Evolutionary conservation across 2,888 invertebrate genomes (phyloP).

Genomic region (Eretmocerus hayati): DNA sequence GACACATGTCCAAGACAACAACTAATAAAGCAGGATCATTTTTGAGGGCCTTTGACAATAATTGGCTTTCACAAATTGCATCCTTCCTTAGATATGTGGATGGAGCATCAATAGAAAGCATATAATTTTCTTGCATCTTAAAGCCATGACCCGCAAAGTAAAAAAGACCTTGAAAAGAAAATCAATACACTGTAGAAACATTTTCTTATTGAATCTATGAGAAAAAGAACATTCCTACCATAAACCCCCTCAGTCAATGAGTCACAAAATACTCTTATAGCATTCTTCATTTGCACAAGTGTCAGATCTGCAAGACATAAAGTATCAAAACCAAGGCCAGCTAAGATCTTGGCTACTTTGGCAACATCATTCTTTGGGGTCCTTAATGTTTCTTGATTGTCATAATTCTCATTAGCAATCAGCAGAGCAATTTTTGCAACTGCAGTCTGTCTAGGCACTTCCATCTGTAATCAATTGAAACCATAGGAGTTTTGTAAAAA

Average conservation of each 20-base stretch:
- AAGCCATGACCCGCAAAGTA: constrained; percentile 45
- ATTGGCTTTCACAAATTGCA: constrained; percentile 38
- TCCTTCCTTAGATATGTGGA: constrained; percentile 31
- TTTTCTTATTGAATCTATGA: background rate
- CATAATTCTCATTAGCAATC: constrained; percentile 39
- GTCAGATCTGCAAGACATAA: constrained; percentile 38
- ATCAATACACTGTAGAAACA: constrained; percentile 7
- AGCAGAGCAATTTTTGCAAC: constrained; percentile 39
- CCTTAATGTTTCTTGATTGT: constrained; percentile 28
- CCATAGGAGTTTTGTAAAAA: background rate
- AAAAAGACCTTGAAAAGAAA: constrained; percentile 33
- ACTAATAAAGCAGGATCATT: constrained; percentile 38
- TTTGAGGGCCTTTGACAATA: constrained; percentile 31
- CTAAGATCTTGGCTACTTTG: constrained; percentile 31
- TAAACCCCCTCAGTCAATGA: constrained; percentile 36
- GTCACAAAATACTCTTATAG: constrained; percentile 34
- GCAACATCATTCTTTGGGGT: constrained; percentile 39
- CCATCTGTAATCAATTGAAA: constrained; percentile 23
- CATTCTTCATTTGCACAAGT: constrained; percentile 37
- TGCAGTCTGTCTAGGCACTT: constrained; percentile 33
- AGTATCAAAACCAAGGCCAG: constrained; percentile 38
- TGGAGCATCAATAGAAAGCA: constrained; percentile 41
- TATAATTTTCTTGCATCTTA: constrained; percentile 40
- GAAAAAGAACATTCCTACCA: constrained; percentile 25
- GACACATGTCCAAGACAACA: constrained; percentile 42